phyloP scores from a whole-genome alignment of 2,797 vertebrate species.

The Scomberomorus guttatus region DNA sequence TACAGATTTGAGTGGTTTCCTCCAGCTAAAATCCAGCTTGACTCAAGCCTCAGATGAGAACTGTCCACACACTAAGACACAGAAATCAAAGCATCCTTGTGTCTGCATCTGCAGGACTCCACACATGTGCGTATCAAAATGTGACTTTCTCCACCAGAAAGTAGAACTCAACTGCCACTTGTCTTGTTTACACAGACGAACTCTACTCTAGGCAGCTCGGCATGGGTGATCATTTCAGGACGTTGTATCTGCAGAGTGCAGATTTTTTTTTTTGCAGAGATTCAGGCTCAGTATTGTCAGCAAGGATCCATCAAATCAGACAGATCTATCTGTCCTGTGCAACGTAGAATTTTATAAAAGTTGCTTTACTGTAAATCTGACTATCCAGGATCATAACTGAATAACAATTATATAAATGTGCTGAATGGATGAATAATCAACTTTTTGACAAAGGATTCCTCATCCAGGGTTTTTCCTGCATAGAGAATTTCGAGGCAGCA shows the following conservation, averaged over 20 bases:
- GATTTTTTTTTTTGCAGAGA: conserved; percentile 18
- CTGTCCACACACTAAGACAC: conserved; percentile 7
- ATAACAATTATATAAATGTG: conserved; percentile 35
- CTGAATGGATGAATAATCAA: conserved; percentile 39
- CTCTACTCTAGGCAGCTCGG: conserved; percentile 6
- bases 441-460: conserved; percentile 33
- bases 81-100: background rate
- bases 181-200: conserved; percentile 32
- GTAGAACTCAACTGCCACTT: conserved; percentile 7
- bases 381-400: conserved; percentile 12
- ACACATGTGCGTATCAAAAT: conserved; percentile 9
- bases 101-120: background rate
- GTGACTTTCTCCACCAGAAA: background rate
- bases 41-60: conserved; percentile 54
- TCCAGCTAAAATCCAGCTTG: conserved; percentile 55
- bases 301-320: background rate
- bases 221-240: conserved; percentile 14
- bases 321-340: background rate
- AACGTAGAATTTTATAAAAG: conserved; percentile 1
- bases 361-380: conserved; percentile 13
- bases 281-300: conserved; percentile 8
- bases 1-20: conserved; percentile 70
- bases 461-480: no score
- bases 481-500: no score
- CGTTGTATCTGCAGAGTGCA: conserved; percentile 28